Base-by-base conservation (phyloP, 1,140 invertebrate species). In the Bombus waltoni region DNA sequence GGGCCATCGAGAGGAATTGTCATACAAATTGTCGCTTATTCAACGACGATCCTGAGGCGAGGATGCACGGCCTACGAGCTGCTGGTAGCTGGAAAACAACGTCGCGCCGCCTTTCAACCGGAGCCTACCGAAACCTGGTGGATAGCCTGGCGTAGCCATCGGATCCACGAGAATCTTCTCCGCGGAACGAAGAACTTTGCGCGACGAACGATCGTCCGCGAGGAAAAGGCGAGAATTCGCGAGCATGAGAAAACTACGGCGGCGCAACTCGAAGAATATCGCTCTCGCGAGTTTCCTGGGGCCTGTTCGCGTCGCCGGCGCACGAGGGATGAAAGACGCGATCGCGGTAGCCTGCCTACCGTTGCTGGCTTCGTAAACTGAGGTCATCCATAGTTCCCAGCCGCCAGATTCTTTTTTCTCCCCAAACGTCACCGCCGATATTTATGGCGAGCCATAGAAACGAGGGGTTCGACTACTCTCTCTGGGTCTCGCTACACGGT, bases 371-470 rank as follows among this genome's bases (percentile, higher is more conserved):
- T 90, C 85, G 83, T 90, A 89, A 83, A 87, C 90, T 76, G 83
- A 88, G 85, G 86, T 92, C 90, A 89, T 91, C 88, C 77, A 91
- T 86, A 85, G 83, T 88, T 91, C 85, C 86, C 85, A 90, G 72
- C 87, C 84, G 85, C 70, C 83, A 88, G 87, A 89, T 92, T 91
- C 83, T 88, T 91, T 91, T 89, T 91, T 90, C 89, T 90, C 88
- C 90, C 88, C 74, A 88, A 93, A 90, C 92, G 92, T 94, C 93
- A 90, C 89, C 91, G 91, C 82, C 91, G 92, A 94, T 94, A 94
- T 95, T 94, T 95, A 94, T 94, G 94, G 93, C 92, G 89, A 94
- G 91, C 91, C 92, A 92, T 92, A 92, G 81, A 68, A 82, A 85
- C 88, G 90, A 93, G 91, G 91, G 92, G 87, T 93, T 94, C 91